Evolutionary conservation across 2,888 invertebrate species (phyloP).

Genomic region (Rhaphigaster nebulosa): DNA sequence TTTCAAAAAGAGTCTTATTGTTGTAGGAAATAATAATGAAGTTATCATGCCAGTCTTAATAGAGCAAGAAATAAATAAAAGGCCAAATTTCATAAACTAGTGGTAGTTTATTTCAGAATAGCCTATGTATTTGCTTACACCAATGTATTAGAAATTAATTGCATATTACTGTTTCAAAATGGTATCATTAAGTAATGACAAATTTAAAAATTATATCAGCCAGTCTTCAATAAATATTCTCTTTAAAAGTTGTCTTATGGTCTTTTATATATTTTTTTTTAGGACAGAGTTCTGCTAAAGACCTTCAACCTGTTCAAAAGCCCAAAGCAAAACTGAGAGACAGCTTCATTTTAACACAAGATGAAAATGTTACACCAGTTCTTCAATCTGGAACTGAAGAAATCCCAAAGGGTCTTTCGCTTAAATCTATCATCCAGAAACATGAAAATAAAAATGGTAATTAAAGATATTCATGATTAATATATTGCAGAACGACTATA

Average conservation of each 20-base stretch:
- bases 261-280: background rate
- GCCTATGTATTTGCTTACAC: too few species aligned
- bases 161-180: too few species aligned
- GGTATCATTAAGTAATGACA: too few species aligned
- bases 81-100: too few species aligned
- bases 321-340: conserved; percentile 67
- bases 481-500: too few species aligned
- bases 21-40: too few species aligned
- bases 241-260: background rate
- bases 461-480: background rate
- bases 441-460: conserved; percentile 66
- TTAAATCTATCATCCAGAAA: conserved; percentile 67
- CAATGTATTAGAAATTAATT: too few species aligned
- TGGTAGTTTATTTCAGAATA: too few species aligned
- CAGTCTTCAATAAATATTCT: background rate
- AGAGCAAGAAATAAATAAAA: too few species aligned
- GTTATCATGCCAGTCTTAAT: too few species aligned
- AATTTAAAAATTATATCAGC: background rate
- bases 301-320: conserved; percentile 65
- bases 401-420: conserved; percentile 63
- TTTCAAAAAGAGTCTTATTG: too few species aligned
- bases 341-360: conserved; percentile 66
- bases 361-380: conserved; percentile 59
- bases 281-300: conserved; percentile 62
- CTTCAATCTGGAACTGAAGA: conserved; percentile 52